These are phyloP conservation scores for Lindbergichthys nudifrons DNA, from an alignment of 2,797 vertebrate genomes.

Conservation along the genomic window DNA sequence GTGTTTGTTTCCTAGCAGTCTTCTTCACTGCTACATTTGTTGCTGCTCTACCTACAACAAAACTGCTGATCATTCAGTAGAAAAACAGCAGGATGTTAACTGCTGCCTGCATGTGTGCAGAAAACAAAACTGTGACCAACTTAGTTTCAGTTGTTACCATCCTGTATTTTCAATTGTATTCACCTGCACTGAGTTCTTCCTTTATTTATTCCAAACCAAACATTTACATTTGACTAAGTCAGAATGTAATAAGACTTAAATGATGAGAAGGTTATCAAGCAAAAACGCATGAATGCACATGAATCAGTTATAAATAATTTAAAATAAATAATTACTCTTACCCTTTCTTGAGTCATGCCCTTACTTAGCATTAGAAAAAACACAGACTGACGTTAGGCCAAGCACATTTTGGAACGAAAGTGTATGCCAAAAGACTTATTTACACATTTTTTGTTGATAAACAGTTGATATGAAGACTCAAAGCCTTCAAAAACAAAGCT, in stretches of 20 bases:
- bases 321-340: background rate
- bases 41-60: no score
- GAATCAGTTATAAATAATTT: background rate
- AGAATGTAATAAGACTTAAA: background rate
- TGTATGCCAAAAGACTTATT: background rate
- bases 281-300: background rate
- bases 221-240: background rate
- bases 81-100: background rate
- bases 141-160: background rate
- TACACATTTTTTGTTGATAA: no score
- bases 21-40: background rate
- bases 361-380: conserved; percentile 5
- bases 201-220: background rate
- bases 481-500: conserved; percentile 5
- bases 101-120: background rate
- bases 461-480: background rate
- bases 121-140: background rate
- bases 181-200: background rate
- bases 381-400: background rate
- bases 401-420: background rate
- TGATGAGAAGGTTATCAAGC: background rate
- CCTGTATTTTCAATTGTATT: background rate
- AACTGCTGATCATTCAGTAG: no score
- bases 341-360: background rate
- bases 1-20: background rate